Evolutionary conservation across 2,888 invertebrate genomes (phyloP).

Genomic region (Mantis religiosa): DNA sequence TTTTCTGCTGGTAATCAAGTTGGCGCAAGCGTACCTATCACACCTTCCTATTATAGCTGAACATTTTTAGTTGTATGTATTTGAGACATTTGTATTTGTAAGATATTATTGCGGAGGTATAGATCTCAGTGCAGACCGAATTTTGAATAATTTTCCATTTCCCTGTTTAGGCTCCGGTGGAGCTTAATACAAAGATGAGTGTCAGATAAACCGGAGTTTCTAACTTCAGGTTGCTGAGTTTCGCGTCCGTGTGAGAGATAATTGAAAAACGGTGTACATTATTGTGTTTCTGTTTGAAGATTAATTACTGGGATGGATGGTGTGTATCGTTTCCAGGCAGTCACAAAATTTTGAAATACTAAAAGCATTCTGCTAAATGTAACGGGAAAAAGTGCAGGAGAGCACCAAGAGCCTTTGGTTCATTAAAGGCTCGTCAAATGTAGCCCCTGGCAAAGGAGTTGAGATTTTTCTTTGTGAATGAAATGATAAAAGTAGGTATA

Average conservation of each 20-base stretch:
- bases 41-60: no score
- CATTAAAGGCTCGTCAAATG: neutral
- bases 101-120: no score
- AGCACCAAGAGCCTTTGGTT: neutral
- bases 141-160: neutral
- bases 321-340: neutral
- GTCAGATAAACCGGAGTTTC: neutral
- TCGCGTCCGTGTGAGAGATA: neutral
- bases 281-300: neutral
- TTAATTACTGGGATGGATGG: neutral
- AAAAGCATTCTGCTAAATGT: neutral
- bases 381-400: neutral
- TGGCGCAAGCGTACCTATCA: no score
- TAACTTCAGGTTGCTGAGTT: neutral
- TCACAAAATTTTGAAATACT: neutral
- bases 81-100: no score
- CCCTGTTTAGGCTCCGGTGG: neutral
- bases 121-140: no score
- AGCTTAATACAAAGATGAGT: neutral
- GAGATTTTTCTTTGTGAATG: neutral
- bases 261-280: neutral
- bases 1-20: no score
- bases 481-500: neutral
- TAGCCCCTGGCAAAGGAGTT: neutral
- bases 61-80: no score